Base-by-base conservation (phyloP, 2,888 invertebrate genomes). In the Sinohyriopsis cumingii region DNA sequence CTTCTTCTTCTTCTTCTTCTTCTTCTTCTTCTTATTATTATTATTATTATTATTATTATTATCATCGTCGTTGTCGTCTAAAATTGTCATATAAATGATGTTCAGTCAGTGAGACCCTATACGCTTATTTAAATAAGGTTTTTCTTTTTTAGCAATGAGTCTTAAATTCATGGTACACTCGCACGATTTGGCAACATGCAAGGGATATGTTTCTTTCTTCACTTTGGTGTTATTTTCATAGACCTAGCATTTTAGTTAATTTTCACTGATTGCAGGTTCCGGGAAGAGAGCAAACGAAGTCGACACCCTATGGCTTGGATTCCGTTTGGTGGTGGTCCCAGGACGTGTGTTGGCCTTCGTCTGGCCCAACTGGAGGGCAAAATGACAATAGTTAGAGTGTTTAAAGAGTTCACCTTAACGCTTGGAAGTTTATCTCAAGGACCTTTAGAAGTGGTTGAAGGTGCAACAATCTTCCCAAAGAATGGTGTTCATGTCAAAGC, bases 311-410 rank as follows among this genome's bases (percentile, higher is more conserved):
- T 82, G 77, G 84, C 87, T 0, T 88, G 84, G 84, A 78, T 87
- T 79, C 86, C 88, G 5, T 88, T 88, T 72, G 88, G 88, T 0
- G 84, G 83, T 24, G 88, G 88, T 12, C 87, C 87, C 3, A 71
- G 88, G 12, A 82, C 80, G 24, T 88, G 88, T 71, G 84, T 86
- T 9, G 88, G 88, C 0, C 77, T 86, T 20, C 78, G 86, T 7
- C 80, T 88, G n/a, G 87, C 88, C 15, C 76, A 85, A 63, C 72
- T 88, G 62, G 86, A 88, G 78, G 82, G 83, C 22, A 88, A 88
- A 73, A 82, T 87, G 77, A 78, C 84, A 19, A 78, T 86, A 55
- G 82, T 81, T 4, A 73, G 84, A 64, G 69, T 86, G 19, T 69
- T 88, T 7, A 76, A 83, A 59, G 80, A 81, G 54, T 87, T 79